Base-by-base conservation (phyloP, 2,113 vertebrate species). In the Takifugu flavidus region DNA sequence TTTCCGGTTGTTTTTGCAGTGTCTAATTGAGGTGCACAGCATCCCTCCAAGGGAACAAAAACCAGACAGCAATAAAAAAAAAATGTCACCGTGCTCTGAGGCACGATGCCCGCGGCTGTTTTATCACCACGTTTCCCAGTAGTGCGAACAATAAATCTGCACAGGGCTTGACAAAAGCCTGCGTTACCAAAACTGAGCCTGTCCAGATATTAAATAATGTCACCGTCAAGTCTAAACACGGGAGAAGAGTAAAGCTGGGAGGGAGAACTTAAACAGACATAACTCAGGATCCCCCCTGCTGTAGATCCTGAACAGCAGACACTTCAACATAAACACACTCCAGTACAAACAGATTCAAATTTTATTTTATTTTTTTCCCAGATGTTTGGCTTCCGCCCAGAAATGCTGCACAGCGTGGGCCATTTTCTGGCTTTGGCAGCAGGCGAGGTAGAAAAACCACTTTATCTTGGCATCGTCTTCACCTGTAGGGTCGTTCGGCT, bases 371-470 rank as follows among this genome's bases (percentile, higher is more conserved):
- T 20, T 20, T 20, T 20, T 20, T 20, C 20, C 28, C 14, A 62
- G 13, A 49, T 12, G 59, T 49, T 56, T 34, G 49, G 31, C 65
- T 69, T 50, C 11, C 11, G 11, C 34, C 34, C 4, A 6, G 7
- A 39, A 39, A 39, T 39, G 34, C 34, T 39, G 34, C 34, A 20
- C 20, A 20, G 20, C 20, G 20, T 20, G 20, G 20, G 20, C 20
- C 20, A 20, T 20, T 20, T 20, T 20, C 20, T 20, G 20, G 20
- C 20, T 20, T 20, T 20, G 20, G 20, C 20, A 20, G 20, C 20
- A 39, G 69, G 63, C 75, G 88, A 89, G 86, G 82, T 88, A 88
- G 89, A 85, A 66, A 72, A 63, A 63, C 49, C 51, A 68, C 69
- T 8, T 62, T 47, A 56, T 45, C 29, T 53, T 46, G 65, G 59